Evolutionary conservation across 2,888 invertebrate genomes (phyloP), one percentile per base, ranked within the genome.

Genomic region (Eupithecia pulchellata): DNA sequence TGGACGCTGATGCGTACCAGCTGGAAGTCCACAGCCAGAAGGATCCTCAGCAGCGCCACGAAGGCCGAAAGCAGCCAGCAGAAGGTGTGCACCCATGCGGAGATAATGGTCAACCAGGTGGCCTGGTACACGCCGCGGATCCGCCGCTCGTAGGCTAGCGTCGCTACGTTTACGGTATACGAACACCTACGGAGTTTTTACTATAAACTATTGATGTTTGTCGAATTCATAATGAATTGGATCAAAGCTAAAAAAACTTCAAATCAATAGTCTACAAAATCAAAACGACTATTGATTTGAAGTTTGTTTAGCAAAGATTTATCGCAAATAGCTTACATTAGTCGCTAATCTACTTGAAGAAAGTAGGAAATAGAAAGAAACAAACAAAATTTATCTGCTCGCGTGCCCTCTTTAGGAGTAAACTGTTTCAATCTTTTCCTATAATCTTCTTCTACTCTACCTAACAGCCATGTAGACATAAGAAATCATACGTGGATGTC

Each of bases 41-140:
- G 61, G 11, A 93, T 85, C 14, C 94, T 82, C 2, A 80, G 72
- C 17, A 90, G 36, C 0, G 88, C 82, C 6, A 94, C 78, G 4
- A 88, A 42, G 0, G 91, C 88, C 0, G 93, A 90, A 2, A 89
- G 76, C 5, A 93, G 57, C 94, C 94, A 94, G 82, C 93, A 93
- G 17, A 74, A 4, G 2, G 93, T 93, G 78, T 93, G 92, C 1
- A 93, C 82, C 94, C 94, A 94, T 1, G 94, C 92, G 0, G 94
- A 85, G 3, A 87, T 55, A 64, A 92, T 89, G 0, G 93, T 93
- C 8, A 94, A 86, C 20, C 81, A 82, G 1, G 87, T 91, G 5
- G 92, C 92, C 72, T 92, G 92, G 82, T 91, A 92, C 32, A 93
- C 93, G 4, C 93, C 93, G 1, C 91, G 89, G 72, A 93, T 92